phyloP scores from a whole-genome alignment of 2,888 invertebrate genomes.

The Julus scandinavius region DNA sequence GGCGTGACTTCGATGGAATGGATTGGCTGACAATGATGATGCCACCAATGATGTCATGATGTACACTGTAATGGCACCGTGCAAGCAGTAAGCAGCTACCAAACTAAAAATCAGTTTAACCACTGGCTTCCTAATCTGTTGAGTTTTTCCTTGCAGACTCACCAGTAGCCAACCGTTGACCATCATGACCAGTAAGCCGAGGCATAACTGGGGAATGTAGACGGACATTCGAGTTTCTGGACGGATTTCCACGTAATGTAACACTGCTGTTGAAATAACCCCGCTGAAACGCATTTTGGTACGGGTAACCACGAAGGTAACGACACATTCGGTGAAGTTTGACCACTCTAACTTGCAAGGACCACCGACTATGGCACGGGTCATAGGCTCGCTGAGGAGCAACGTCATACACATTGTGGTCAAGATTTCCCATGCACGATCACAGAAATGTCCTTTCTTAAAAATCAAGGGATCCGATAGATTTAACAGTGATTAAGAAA shows the following conservation, averaged over 20 bases:
- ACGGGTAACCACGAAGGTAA: constrained; percentile 53
- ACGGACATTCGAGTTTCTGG: constrained; percentile 54
- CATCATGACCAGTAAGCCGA: constrained; percentile 55
- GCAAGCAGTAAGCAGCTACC: constrained; percentile 50
- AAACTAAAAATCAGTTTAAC: constrained; percentile 51
- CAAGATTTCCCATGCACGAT: not conserved
- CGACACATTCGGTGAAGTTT: constrained; percentile 56
- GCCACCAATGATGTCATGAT: constrained; percentile 55
- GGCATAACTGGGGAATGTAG: constrained; percentile 53
- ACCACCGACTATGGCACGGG: constrained; percentile 51
- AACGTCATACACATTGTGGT: constrained; percentile 55
- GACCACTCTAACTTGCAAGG: constrained; percentile 53
- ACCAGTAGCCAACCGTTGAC: constrained; percentile 55
- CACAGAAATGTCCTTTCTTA: too few species aligned
- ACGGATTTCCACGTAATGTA: constrained; percentile 54
- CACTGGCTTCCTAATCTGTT: not conserved
- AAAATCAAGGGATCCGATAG: too few species aligned
- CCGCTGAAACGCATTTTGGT: constrained; percentile 53
- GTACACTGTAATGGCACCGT: constrained; percentile 56
- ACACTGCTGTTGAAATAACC: constrained; percentile 54
- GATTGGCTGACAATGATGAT: constrained; percentile 49
- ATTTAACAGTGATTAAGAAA: too few species aligned
- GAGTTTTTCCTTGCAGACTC: constrained; percentile 51
- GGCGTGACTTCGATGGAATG: constrained; percentile 41
- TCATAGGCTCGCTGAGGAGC: constrained; percentile 55